Evolutionary conservation across 2,888 invertebrate species (phyloP), one percentile per base, ranked within the genome.

Genomic region (Allophyes oxyacanthae): DNA sequence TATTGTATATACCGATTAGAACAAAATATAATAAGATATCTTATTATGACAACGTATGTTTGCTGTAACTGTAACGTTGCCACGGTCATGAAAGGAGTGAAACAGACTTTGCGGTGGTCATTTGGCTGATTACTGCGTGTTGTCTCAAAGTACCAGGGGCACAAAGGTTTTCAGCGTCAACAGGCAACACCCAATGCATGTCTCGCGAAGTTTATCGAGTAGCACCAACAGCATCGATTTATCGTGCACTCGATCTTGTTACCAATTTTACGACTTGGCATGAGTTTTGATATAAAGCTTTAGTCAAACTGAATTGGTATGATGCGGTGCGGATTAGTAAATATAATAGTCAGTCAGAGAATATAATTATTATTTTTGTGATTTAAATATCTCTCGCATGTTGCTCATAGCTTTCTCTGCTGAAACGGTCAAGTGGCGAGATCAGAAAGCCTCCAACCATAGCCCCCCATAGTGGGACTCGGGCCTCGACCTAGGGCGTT

Each of bases 221-320:
- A 58, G 51, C 54, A 60, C 62, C 59, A 70, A 67, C 64, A 41
- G 55, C 48, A 66, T 65, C 54, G 61, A 78, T 75, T 75, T 76
- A 77, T 70, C 48, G 56, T 68, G 36, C 64, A 60, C 62, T 64
- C 62, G 59, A 72, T 75, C 68, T 75, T 72, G 76, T 75, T 72
- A 72, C 77, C 60, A 75, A 83, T 79, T 89, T 87, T 87, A 89
- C 73, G 89, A 87, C 82, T 88, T 88, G 88, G 88, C 89, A 88
- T 78, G 78, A 64, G 59, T 72, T 65, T 75, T 74, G 78, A 78
- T 69, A 78, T 82, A 78, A 81, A 73, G 75, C 74, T 65, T 69
- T 76, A 75, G 61, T 51, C 62, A 59, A 56, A 72, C 65, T 74
- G 72, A 70, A 79, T 78, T 77, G 38, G 58, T 52, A 60, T 56